Percentiles rank a stretch among this genome's conserved stretches.
phyloP scores from a whole-genome alignment of 2,888 invertebrate genomes.

The Ornithoptera priamus region DNA sequence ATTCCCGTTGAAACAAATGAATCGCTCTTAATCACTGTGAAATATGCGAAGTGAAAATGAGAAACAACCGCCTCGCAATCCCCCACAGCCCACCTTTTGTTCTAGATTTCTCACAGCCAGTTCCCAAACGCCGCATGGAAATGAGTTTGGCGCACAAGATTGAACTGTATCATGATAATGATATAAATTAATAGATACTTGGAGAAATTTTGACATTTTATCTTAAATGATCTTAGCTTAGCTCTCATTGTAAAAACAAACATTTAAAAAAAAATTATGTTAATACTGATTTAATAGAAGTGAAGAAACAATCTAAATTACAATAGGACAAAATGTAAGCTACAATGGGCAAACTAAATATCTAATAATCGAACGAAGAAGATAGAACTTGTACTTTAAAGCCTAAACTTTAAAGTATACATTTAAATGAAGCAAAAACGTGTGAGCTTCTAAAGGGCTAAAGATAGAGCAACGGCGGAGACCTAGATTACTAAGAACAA shows the following conservation, averaged over 20 bases:
- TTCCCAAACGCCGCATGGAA: slow-evolving; percentile 41
- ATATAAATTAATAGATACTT: neutral
- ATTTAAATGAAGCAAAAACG: slow-evolving; percentile 1
- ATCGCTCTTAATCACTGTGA: slow-evolving; percentile 12
- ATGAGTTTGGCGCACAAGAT: slow-evolving; percentile 33
- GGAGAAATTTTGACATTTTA: slow-evolving; percentile 29
- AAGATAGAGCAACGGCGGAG: slow-evolving; percentile 14
- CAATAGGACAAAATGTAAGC: no score
- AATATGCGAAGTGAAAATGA: slow-evolving; percentile 28
- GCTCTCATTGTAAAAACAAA: no score
- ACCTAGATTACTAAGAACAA: slow-evolving; percentile 29
- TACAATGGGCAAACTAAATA: no score
- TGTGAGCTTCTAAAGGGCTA: slow-evolving; percentile 22
- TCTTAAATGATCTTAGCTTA: no score
- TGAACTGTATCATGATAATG: slow-evolving; percentile 30
- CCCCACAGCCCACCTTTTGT: slow-evolving; percentile 37
- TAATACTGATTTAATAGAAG: no score
- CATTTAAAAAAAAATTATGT: no score
- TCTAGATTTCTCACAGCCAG: slow-evolving; percentile 39
- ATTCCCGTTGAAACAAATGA: neutral
- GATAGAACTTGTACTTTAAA: slow-evolving; percentile 2
- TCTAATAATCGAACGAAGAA: neutral
- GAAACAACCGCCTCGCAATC: slow-evolving; percentile 22
- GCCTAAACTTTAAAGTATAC: neutral
- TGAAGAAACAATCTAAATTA: no score